Base-by-base conservation (phyloP, 2,888 invertebrate genomes). In the Tipula lateralis region DNA sequence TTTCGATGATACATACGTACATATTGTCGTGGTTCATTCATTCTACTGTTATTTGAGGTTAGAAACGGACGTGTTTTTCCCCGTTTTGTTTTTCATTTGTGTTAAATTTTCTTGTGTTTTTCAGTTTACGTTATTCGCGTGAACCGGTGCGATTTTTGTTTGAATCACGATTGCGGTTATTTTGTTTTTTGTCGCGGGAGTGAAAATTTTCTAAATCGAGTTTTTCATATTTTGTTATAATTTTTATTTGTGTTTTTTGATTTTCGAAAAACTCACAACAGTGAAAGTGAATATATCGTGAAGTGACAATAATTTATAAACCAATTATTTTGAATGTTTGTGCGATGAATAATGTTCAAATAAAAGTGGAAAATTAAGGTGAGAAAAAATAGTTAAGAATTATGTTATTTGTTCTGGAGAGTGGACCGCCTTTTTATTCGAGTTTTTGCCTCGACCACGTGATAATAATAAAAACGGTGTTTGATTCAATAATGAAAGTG, bases 51-150 rank as follows among this genome's bases (percentile, higher is more conserved):
- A 66, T 66, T 66, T 66, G 24, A 66, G 66, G 66, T 66, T 66
- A 66, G 66, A 66, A 66, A 66, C 66, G 66, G 66, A 66, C 66
- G 66, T 66, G 66, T 66, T 66, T 44, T 66, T 66, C 24, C 66
- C 66, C 66, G 66, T 66, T 66, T 66, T 66, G 66, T 66, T 66
- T 66, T 19, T 66, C 66, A 66, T 66, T 66, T 66, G 66, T 24
- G 66, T 66, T 66, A 24, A 24, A 66, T 66, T 66, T 66, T 66
- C 66, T 66, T 66, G 66, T 66, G 66, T 66, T 66, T 66, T 24
- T 66, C 66, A 66, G 66, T 66, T 66, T 24, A 66, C 66, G 24
- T 66, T 66, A 24, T 66, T 66, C 66, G 19, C 66, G 66, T 66
- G 66, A 66, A 66, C 9, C 66, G 66, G 66, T 66, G 24, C 24